These are phyloP conservation scores for Drosophila setosimentum DNA, from an alignment of 2,888 invertebrate species.

Conservation along the genomic window DNA sequence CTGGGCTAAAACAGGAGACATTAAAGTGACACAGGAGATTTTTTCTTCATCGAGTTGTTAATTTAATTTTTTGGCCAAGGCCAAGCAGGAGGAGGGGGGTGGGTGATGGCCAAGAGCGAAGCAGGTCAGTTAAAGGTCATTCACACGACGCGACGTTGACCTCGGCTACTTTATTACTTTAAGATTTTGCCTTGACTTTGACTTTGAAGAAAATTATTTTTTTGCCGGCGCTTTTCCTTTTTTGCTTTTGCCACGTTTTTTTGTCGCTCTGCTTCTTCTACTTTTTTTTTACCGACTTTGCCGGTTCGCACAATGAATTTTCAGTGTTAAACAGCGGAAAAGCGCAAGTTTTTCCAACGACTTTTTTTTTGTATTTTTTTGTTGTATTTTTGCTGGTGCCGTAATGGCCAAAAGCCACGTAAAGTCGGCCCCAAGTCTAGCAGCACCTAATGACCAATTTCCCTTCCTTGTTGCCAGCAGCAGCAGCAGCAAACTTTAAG, in stretches of 20 bases:
- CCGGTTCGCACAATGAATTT: constrained; percentile 59
- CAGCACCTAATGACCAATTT: constrained; percentile 81
- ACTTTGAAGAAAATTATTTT: constrained; percentile 78
- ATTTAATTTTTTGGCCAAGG: constrained; percentile 68
- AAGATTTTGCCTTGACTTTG: constrained; percentile 82
- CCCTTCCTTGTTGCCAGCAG: constrained; percentile 34
- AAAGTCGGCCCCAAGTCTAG: constrained; percentile 49
- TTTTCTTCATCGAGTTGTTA: constrained; percentile 38
- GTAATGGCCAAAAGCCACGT: constrained; percentile 72
- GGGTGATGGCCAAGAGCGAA: constrained; percentile 44
- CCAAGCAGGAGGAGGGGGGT: constrained; percentile 42
- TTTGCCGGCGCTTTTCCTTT: constrained; percentile 63
- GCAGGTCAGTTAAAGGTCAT: constrained; percentile 79
- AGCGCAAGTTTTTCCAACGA: constrained; percentile 71
- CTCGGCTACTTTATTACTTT: constrained; percentile 82
- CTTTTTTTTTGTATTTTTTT: constrained; percentile 44
- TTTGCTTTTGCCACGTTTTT: constrained; percentile 41
- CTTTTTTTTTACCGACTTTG: constrained; percentile 10
- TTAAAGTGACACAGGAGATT: constrained; percentile 44
- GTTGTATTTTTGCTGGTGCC: constrained; percentile 30
- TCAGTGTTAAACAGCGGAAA: constrained; percentile 69
- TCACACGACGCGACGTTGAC: constrained; percentile 73
- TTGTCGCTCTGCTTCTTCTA: constrained; percentile 17
- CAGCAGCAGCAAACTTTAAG: constrained; percentile 37
- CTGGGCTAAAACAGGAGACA: constrained; percentile 12